Base-by-base conservation (phyloP, 2,797 vertebrate species). In the Euthynnus affinis region DNA sequence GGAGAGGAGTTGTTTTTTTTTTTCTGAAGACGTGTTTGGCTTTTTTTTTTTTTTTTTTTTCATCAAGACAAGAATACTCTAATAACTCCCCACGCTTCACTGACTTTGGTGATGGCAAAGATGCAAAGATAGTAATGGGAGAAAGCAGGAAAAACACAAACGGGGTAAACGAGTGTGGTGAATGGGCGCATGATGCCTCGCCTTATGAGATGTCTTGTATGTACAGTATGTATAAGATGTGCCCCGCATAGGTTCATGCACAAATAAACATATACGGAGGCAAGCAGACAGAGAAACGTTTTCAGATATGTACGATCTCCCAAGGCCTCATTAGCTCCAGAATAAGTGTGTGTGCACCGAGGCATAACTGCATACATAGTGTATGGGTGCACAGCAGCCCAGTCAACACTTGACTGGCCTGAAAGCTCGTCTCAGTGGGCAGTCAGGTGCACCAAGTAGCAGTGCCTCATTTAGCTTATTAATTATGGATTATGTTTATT, bases 301-400 rank as follows among this genome's bases (percentile, higher is more conserved):
- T 88, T 90, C 42, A 49, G 82, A 86, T 53, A 66, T 53, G 44
- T 63, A 34, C 69, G 1, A 84, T 87, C 86, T 89, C 88, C 75
- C 81, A 93, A 90, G 88, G 88, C 80, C 90, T 92, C 88, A 89
- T 92, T 93, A 91, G 75, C 52, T 76, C 22, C 75, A 23, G 73
- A 79, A 86, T 80, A 86, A 87, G 82, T 84, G 84, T 84, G 75
- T 49, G 84, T 40, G 76, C 87, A 40, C 23, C 22, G 51, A 86
- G 69, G 86, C 75, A 20, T 62, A 52, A 53, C 78, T 27, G 67
- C 76, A 86, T 86, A 44, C 82, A 84, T 85, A 75, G 88, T 84
- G 74, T 34, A 82, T 68, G 71, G 55, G 70, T 62, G 63, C 68
- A 57, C 78, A n/a, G 73, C 76, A 17, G 78, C 74, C 81, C 64